Conservation (phyloP, 2,797 vertebrate species). For the Lithobates pipiens region DNA sequence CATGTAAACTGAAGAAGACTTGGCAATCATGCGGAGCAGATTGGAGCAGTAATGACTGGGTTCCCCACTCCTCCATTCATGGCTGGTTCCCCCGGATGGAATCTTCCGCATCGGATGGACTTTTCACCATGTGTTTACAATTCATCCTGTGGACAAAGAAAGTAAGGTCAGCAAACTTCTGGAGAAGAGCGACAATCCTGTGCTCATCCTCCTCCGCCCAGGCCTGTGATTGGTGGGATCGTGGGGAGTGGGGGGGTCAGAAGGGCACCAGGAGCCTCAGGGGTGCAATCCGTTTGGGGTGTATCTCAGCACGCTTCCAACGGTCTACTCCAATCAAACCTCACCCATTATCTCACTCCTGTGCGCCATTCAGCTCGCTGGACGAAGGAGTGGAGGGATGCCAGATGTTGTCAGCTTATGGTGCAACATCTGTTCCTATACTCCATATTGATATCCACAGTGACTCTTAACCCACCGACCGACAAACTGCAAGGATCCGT, state of each 20-base stretch:
- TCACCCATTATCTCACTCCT: constrained; percentile 41
- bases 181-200: background rate
- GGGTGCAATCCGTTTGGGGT: constrained; percentile 39
- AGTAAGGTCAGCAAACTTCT: background rate
- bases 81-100: background rate
- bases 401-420: constrained; percentile 24
- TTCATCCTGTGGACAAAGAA: background rate
- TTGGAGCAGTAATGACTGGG: background rate
- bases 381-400: background rate
- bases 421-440: constrained; percentile 43
- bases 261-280: background rate
- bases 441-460: background rate
- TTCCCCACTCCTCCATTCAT: background rate
- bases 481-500: background rate
- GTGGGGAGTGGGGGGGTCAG: constrained; percentile 18
- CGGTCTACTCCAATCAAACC: constrained; percentile 4
- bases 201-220: background rate
- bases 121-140: constrained; percentile 13
- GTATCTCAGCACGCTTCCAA: constrained; percentile 51
- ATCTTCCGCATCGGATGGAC: background rate
- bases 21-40: no score
- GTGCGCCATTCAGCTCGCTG: background rate
- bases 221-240: constrained; percentile 25
- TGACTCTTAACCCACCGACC: background rate
- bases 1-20: no score